phyloP scores from a whole-genome alignment of 2,888 invertebrate genomes.

The Drosophila anomalata region DNA sequence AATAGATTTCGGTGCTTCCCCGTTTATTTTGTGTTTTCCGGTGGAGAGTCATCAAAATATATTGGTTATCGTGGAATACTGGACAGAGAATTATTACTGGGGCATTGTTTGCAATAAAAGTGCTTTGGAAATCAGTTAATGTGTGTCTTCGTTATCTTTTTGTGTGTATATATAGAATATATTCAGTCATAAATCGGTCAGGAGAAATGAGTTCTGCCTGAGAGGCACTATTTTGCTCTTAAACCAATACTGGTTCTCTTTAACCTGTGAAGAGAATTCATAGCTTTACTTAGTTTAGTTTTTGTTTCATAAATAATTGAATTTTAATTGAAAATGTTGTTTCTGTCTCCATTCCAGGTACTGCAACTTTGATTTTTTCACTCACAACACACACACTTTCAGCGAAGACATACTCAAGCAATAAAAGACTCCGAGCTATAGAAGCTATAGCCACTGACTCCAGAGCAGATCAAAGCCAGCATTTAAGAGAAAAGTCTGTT shows the following conservation, averaged over 20 bases:
- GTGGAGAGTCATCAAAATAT: too few relatives aligned
- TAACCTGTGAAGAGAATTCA: too few relatives aligned
- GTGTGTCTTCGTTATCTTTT: neutral
- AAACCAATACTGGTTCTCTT: too few relatives aligned
- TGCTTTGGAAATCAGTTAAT: too few relatives aligned
- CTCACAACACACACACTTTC: conserved; percentile 23
- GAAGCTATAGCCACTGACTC: neutral
- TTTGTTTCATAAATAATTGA: neutral
- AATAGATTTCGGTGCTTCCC: neutral
- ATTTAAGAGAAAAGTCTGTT: conserved; percentile 63
- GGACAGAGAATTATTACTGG: too few relatives aligned
- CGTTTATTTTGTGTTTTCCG: neutral
- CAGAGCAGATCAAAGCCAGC: conserved; percentile 42
- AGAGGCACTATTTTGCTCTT: neutral
- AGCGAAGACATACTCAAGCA: conserved; percentile 57
- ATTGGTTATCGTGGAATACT: too few relatives aligned
- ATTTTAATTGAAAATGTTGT: conserved; percentile 23
- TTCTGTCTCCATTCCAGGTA: conserved; percentile 57
- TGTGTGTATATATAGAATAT: neutral
- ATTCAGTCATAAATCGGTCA: neutral
- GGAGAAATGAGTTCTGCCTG: neutral
- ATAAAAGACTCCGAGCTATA: conserved; percentile 58
- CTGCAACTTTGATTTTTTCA: conserved; percentile 59
- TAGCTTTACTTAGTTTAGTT: too few relatives aligned
- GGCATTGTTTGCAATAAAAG: neutral